Evolutionary conservation across 2,888 invertebrate species (phyloP).

Genomic region (Apodemia mormo): DNA sequence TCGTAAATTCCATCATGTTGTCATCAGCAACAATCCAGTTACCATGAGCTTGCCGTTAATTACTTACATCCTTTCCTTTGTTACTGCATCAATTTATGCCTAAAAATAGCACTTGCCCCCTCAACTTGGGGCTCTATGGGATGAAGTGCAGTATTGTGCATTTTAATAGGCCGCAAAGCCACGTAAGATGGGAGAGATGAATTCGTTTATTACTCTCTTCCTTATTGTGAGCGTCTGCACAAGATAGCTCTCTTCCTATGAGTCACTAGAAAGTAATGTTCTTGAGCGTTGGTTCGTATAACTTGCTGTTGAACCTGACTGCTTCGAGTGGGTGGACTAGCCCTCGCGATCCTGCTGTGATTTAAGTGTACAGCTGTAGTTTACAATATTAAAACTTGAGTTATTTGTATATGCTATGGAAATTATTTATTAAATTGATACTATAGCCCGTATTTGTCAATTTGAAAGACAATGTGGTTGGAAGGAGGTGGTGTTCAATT

Average conservation of each 20-base stretch:
- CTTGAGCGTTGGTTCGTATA: conserved; percentile 68
- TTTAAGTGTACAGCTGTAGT: conserved; percentile 18
- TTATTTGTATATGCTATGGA: neutral
- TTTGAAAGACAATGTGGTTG: no score
- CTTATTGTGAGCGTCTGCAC: conserved; percentile 80
- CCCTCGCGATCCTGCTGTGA: conserved; percentile 30
- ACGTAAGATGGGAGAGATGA: conserved; percentile 79
- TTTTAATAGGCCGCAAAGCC: conserved; percentile 74
- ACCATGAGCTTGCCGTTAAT: conserved; percentile 72
- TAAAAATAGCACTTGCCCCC: conserved; percentile 73
- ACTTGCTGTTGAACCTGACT: conserved; percentile 50
- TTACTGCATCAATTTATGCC: conserved; percentile 71
- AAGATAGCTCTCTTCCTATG: conserved; percentile 81
- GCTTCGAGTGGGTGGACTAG: conserved; percentile 55
- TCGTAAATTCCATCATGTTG: conserved; percentile 30
- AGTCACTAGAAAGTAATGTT: conserved; percentile 80
- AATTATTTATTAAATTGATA: no score
- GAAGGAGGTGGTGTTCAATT: no score
- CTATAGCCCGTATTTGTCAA: no score
- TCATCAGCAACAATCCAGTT: conserved; percentile 33
- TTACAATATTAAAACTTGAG: conserved; percentile 19
- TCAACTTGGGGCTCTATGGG: conserved; percentile 60
- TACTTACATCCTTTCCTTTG: conserved; percentile 77
- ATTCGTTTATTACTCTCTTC: conserved; percentile 81
- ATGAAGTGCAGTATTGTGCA: conserved; percentile 80